Base-by-base conservation (phyloP, 2,113 vertebrate species). In the Phyllostomus discolor region DNA sequence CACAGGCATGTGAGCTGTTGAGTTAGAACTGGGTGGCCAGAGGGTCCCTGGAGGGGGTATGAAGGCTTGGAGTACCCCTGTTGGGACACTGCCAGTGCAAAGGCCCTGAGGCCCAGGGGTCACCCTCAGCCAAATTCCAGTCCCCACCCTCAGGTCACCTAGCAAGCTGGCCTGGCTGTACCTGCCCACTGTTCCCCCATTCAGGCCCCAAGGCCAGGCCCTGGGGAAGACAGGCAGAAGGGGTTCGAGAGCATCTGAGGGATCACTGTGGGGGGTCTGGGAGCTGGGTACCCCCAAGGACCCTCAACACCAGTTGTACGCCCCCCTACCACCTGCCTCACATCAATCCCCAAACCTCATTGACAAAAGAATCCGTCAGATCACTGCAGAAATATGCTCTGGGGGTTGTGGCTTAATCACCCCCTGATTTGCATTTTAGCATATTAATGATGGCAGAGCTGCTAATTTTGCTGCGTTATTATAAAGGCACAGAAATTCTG, bases 381-480 rank as follows among this genome's bases (percentile, higher is more conserved):
- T 95, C 98, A 96, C 96, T 69, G 97, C 97, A 92, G 97, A 98
- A 98, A 98, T 95, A 97, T 98, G 97, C 98, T 97, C 98, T 35
- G 5, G 97, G 98, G 97, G 95, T 97, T 98, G 96, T 62, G n/a
- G 98, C 97, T 98, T 98, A 97, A 98, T 98, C 98, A 98, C 97
- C 95, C 97, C 90, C 97, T 98, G 28, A 98, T 99, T 99, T 99
- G 98, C 98, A 99, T 98, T 97, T 98, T 98, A 98, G 98, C 98
- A 98, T 98, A 98, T 98, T 98, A 98, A 98, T 98, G 97, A 97
- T 41, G 94, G 97, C 97, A 97, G 98, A 98, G 89, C 96, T 97
- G 98, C 95, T 98, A 97, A 97, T 98, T 98, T 98, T 97, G 97
- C 98, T 64, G 94, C 97, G 97, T 97, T 98, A 94, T 97, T 97